A percentile compares a stretch with the other conserved stretches of the same genome.
phyloP scores from a whole-genome alignment of 1,140 invertebrate species.

The Temnothorax curvispinosus region DNA sequence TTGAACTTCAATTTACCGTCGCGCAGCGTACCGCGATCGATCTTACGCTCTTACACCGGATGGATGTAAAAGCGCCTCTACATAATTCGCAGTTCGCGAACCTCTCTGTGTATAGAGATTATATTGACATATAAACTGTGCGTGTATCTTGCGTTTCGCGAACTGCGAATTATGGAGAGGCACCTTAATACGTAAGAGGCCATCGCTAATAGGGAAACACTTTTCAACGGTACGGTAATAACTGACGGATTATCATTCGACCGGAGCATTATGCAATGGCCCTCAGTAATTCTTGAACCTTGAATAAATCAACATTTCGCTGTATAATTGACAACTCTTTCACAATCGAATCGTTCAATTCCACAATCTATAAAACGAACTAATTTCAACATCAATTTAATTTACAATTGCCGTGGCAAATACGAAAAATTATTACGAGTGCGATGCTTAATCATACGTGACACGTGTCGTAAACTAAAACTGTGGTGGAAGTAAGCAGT shows the following conservation, averaged over 20 bases:
- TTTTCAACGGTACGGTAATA: slow-evolving; percentile 49
- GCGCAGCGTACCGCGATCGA: slow-evolving; percentile 58
- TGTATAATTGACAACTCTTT: slow-evolving; percentile 12
- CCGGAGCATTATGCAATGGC: slow-evolving; percentile 64
- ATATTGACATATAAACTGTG: too few species aligned
- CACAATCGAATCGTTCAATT: slow-evolving; percentile 1
- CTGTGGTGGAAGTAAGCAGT: background rate
- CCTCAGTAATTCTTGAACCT: slow-evolving; percentile 54
- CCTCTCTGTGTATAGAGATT: too few species aligned
- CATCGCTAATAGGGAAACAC: slow-evolving; percentile 65
- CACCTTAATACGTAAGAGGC: slow-evolving; percentile 49
- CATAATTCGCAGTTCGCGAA: too few species aligned
- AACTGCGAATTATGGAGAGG: too few species aligned
- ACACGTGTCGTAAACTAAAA: background rate
- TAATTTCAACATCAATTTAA: slow-evolving; percentile 32
- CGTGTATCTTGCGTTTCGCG: too few species aligned
- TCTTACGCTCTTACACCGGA: slow-evolving; percentile 35
- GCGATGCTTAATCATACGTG: background rate
- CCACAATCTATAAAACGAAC: background rate
- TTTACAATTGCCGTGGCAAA: background rate
- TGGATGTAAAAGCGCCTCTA: slow-evolving; percentile 4
- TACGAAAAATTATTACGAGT: background rate
- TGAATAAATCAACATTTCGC: slow-evolving; percentile 35
- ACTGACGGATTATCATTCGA: slow-evolving; percentile 61
- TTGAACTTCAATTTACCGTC: slow-evolving; percentile 65